Evolutionary conservation across 2,797 vertebrate species (phyloP), one percentile per base, ranked within the genome.

Genomic region (Dryobates pubescens): DNA sequence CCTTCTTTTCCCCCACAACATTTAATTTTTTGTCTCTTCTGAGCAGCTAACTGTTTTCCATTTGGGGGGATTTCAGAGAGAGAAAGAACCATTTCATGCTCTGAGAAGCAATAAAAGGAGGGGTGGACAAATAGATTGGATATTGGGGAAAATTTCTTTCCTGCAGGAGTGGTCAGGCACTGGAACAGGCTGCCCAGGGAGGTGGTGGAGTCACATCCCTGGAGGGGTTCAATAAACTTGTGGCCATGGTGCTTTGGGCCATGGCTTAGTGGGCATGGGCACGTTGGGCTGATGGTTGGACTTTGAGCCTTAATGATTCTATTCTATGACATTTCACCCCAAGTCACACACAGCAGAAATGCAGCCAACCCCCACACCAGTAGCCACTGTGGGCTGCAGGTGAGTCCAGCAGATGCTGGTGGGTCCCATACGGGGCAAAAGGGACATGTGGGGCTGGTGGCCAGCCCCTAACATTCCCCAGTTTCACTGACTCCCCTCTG

Each of bases 21-120:
- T 43, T 7, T 81, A 94, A 96, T 96, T 96, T 96, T n/a, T 95
- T 83, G 78, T 95, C 93, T 95, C 88, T 95, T 95, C 78, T 78
- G 86, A 92, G 93, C 92, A 70, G 88, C 94, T 94, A 96, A 94
- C 92, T 94, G 88, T 78, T 94, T 96, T 87, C 93, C 73, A 92
- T 94, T 96, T 92, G 84, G 93, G 90, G 34, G 75, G 75, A 57
- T 90, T 94, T 94, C 92, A 95, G 94, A 86, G 86, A 90, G 92
- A 67, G 77, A 96, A 93, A 77, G n/a, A 89, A 83, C 63, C 61
- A 79, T 94, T 92, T 92, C 86, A 70, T 88, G 92, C 82, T 89
- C 87, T 71, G 86, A 62, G 84, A 69, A 81, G 32, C 75, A 64
- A 34, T 13, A 12, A 47, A 72, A 59, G 32, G 27, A 26, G 17